phyloP scores from a whole-genome alignment of 2,888 invertebrate species.

The Drosophila macrospina region DNA sequence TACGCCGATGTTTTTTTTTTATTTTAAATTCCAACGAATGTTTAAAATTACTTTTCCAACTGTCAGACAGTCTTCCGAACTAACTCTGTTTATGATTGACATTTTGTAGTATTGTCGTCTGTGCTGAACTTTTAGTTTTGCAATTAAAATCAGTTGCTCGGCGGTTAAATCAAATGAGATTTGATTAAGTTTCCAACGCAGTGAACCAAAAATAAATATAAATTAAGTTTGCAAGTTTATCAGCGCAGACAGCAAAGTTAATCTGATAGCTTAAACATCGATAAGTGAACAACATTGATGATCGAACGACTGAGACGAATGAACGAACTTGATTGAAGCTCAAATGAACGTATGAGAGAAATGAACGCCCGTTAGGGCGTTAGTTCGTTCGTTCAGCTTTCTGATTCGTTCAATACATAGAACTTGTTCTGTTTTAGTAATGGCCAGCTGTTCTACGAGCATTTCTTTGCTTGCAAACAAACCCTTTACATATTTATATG shows the following conservation, averaged over 20 bases:
- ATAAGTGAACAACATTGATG: too few relatives aligned
- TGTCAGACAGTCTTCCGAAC: constrained; percentile 34
- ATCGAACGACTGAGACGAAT: too few relatives aligned
- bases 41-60: constrained; percentile 76
- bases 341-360: too few relatives aligned
- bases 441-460: background rate
- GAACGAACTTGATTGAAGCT: too few relatives aligned
- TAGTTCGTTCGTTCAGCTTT: background rate
- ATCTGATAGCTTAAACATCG: too few relatives aligned
- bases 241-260: background rate
- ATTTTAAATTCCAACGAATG: constrained; percentile 42
- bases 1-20: constrained; percentile 27
- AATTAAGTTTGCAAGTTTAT: background rate
- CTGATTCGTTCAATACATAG: background rate
- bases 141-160: constrained; percentile 65
- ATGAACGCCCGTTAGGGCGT: too few relatives aligned
- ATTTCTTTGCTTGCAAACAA: constrained; percentile 1
- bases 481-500: constrained; percentile 4
- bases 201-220: background rate
- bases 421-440: background rate
- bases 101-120: constrained; percentile 31
- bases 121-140: constrained; percentile 52
- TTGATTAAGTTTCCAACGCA: background rate
- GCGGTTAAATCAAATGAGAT: constrained; percentile 22
- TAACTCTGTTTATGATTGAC: constrained; percentile 67